These are phyloP conservation scores for Heliconius hermathena DNA, from an alignment of 1,140 invertebrate species.

Conservation along the genomic window DNA sequence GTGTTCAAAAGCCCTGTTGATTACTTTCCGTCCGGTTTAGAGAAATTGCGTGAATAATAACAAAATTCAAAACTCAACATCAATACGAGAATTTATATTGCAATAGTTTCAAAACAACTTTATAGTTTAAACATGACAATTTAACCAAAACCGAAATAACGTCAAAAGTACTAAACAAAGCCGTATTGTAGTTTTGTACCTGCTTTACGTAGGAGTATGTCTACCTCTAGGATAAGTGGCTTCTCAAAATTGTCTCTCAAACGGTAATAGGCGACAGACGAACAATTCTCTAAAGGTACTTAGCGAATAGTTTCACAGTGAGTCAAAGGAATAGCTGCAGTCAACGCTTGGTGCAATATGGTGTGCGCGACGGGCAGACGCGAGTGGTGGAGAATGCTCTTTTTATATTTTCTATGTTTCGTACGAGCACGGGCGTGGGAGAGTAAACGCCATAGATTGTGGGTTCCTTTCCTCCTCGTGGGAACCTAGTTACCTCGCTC, in stretches of 20 bases:
- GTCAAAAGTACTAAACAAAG: conserved; percentile 11
- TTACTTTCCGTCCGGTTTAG: no score
- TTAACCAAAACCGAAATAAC: not conserved
- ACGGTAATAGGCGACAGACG: conserved; percentile 53
- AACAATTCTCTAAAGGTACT: conserved; percentile 51
- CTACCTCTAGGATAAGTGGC: conserved; percentile 50
- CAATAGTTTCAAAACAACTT: not conserved
- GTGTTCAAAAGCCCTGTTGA: no score
- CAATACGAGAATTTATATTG: not conserved
- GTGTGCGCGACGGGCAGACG: conserved; percentile 17
- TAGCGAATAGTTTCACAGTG: conserved; percentile 51
- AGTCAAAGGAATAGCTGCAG: conserved; percentile 45
- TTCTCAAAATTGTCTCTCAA: conserved; percentile 55
- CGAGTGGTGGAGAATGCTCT: not conserved
- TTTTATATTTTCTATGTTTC: not conserved
- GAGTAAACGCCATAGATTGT: not conserved
- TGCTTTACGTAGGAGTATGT: conserved; percentile 41
- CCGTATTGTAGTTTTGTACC: conserved; percentile 38
- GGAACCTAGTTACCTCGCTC: not conserved
- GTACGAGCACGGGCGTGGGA: not conserved
- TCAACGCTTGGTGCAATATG: conserved; percentile 38
- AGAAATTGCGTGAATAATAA: no score
- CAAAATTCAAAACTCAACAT: not conserved
- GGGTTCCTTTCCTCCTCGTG: not conserved
- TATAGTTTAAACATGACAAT: not conserved